These are phyloP conservation scores for Hemibates koningsi DNA, from an alignment of 2,113 vertebrate genomes.

Conservation along the genomic window DNA sequence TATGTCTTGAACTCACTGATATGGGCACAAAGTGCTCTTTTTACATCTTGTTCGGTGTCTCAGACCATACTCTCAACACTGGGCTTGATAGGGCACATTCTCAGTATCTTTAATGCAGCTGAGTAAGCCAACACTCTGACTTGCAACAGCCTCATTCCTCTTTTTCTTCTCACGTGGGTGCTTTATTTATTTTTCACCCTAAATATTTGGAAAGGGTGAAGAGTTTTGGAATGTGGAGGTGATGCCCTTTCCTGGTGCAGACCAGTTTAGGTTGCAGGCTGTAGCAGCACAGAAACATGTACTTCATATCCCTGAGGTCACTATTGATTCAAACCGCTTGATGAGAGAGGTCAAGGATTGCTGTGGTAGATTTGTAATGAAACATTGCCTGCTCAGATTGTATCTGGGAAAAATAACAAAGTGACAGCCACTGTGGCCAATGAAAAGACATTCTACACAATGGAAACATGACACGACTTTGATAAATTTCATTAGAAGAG, in stretches of 20 bases:
- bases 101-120: background rate
- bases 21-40: background rate
- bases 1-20: background rate
- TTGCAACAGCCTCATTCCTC: background rate
- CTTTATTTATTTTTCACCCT: background rate
- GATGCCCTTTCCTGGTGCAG: background rate
- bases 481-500: background rate
- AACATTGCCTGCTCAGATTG: background rate
- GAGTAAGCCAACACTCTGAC: background rate
- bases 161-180: background rate
- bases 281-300: background rate
- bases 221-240: slow-evolving; percentile 1
- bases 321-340: background rate
- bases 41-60: background rate
- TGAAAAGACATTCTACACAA: background rate
- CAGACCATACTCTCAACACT: background rate
- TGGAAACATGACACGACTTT: background rate
- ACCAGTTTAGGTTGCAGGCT: background rate
- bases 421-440: background rate
- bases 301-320: background rate
- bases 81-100: background rate
- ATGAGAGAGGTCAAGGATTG: slow-evolving; percentile 12
- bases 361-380: slow-evolving; percentile 2
- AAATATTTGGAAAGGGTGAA: slow-evolving; percentile 27
- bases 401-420: background rate